Conservation (phyloP, 2,888 invertebrate species). For the Epistrophe eligans region DNA sequence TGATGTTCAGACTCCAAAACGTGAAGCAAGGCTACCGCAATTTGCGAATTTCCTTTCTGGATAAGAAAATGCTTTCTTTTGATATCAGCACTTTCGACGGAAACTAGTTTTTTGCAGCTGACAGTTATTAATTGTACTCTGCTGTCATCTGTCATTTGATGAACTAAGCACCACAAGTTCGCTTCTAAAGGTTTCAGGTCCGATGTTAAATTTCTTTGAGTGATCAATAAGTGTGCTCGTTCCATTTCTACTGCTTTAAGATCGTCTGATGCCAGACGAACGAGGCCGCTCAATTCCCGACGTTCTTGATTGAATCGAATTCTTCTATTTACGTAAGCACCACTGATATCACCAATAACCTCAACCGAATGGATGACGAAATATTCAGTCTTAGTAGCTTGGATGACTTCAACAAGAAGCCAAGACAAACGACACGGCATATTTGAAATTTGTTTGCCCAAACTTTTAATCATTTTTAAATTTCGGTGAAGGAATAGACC, state of each 20-base stretch:
- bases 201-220: neutral
- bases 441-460: neutral
- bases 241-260: conserved; percentile 19
- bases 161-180: conserved; percentile 36
- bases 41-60: conserved; percentile 16
- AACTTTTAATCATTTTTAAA: conserved; percentile 13
- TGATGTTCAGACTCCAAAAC: conserved; percentile 30
- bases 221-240: neutral
- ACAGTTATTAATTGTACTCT: neutral
- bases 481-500: neutral
- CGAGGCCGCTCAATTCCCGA: conserved; percentile 77
- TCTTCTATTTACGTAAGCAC: conserved; percentile 78
- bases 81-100: conserved; percentile 12
- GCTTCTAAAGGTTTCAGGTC: conserved; percentile 1
- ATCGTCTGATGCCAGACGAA: conserved; percentile 79
- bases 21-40: conserved; percentile 18
- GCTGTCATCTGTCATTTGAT: conserved; percentile 19
- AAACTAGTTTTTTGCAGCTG: conserved; percentile 24
- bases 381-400: conserved; percentile 70
- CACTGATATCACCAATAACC: conserved; percentile 77
- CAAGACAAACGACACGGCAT: conserved; percentile 78
- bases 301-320: conserved; percentile 78
- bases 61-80: conserved; percentile 38
- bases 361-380: conserved; percentile 80
- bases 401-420: conserved; percentile 80